phyloP scores from a whole-genome alignment of 2,113 vertebrate species.

The Coregonus clupeaformis region DNA sequence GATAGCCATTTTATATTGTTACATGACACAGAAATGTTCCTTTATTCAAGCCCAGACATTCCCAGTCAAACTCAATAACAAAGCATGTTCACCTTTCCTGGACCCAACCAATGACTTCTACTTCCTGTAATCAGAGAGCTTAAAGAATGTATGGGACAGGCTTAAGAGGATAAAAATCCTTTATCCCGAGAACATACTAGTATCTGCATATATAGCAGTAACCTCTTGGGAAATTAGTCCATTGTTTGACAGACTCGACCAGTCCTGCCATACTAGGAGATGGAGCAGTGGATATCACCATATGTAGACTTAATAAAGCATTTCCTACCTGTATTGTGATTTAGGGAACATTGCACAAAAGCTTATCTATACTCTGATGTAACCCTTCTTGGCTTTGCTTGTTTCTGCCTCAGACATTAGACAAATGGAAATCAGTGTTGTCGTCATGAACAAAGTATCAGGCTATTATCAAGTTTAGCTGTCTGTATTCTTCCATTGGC shows the following conservation, averaged over 20 bases:
- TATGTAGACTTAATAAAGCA: background rate
- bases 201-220: background rate
- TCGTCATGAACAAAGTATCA: no score
- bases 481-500: no score
- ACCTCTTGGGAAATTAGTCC: background rate
- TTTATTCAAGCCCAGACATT: background rate
- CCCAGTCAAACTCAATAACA: background rate
- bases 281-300: background rate
- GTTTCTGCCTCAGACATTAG: no score
- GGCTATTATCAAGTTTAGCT: no score
- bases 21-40: background rate
- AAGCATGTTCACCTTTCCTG: background rate
- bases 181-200: no score
- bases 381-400: no score
- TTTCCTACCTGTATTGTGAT: conserved; percentile 2
- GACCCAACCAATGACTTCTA: background rate
- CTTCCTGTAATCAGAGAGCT: background rate
- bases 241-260: background rate
- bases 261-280: background rate
- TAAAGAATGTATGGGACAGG: no score
- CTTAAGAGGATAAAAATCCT: no score
- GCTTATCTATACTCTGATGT: background rate
- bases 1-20: background rate
- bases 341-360: background rate
- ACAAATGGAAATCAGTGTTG: no score